Conservation (phyloP, 1,140 invertebrate genomes). For the Saxidomus purpurata region DNA sequence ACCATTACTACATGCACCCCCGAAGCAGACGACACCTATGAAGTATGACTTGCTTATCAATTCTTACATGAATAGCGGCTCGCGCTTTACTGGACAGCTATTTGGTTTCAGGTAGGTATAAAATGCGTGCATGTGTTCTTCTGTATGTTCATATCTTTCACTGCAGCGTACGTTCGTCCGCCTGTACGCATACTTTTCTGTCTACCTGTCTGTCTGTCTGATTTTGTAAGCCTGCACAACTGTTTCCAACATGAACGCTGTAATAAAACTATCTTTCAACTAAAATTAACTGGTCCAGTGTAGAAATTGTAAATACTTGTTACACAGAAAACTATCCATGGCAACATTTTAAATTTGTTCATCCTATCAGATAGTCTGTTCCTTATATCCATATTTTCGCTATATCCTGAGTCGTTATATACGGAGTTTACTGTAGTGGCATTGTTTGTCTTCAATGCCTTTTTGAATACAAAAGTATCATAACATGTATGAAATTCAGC, state of each 20-base stretch:
- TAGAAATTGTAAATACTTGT: too few species aligned
- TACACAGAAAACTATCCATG: too few species aligned
- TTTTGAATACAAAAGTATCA: too few species aligned
- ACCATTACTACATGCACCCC: too few species aligned
- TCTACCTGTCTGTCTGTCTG: neutral
- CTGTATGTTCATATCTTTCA: neutral
- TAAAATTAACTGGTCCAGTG: neutral
- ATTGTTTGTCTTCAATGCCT: too few species aligned
- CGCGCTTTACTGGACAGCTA: slow-evolving; percentile 18
- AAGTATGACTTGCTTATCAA: slow-evolving; percentile 38
- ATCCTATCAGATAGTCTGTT: too few species aligned
- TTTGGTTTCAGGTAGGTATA: slow-evolving; percentile 41
- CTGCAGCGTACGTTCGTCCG: neutral
- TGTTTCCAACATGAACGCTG: neutral
- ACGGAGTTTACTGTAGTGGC: too few species aligned
- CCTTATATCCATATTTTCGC: too few species aligned
- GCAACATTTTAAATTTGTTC: too few species aligned
- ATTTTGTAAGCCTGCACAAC: neutral
- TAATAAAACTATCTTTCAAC: neutral
- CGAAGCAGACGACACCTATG: neutral
- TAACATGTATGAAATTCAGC: too few species aligned
- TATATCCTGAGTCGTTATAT: too few species aligned
- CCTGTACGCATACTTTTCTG: neutral
- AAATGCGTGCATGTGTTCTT: neutral
- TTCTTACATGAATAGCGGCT: slow-evolving; percentile 19